Base-by-base conservation (phyloP, 2,888 invertebrate genomes). In the Slavum lentiscoides region DNA sequence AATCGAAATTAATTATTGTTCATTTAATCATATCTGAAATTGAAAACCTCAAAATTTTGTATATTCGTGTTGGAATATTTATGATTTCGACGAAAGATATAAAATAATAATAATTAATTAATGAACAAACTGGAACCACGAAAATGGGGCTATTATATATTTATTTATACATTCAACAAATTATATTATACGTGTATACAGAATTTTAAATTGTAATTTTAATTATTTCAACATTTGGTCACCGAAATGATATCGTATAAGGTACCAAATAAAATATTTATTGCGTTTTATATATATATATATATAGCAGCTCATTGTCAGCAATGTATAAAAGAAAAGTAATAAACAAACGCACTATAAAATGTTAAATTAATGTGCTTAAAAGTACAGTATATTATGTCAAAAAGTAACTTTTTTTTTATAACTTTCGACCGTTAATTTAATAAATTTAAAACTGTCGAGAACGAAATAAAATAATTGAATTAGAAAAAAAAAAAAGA, bases 371-470 rank as follows among this genome's bases (percentile, higher is more conserved):
- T 76, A 68, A 76, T 68, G 49, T n/a, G 59, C 30, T 68, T 59
- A 59, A 67, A 68, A 68, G 30, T 49, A 59, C 68, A 75, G 53
- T 74, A 75, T 58, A 75, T 67, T 68, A 68, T 49, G 59, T 59
- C 43, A 59, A 68, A 64, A 67, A 76, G 49, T 43, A 30, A 76
- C 75, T 76, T 76, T 76, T 68, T 76, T 76, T 76, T 68, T 59
- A 68, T 59, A 76, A 76, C 75, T 76, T 68, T 68, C 17, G 59
- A 76, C 75, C 75, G 68, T 76, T 76, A 76, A 76, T 76, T 68
- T 43, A 76, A 76, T 68, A 68, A 43, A 68, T 68, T 76, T 76
- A 76, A 68, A 68, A 68, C 58, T 76, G 75, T 76, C 67, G 43
- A 49, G 58, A 30, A 76, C 8, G 30, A 67, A 75, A 67, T 49